Percentiles rank a stretch among this genome's conserved stretches.
These are phyloP conservation scores for Festucalex cinctus DNA, from an alignment of 2,113 vertebrate species.

Conservation along the genomic window DNA sequence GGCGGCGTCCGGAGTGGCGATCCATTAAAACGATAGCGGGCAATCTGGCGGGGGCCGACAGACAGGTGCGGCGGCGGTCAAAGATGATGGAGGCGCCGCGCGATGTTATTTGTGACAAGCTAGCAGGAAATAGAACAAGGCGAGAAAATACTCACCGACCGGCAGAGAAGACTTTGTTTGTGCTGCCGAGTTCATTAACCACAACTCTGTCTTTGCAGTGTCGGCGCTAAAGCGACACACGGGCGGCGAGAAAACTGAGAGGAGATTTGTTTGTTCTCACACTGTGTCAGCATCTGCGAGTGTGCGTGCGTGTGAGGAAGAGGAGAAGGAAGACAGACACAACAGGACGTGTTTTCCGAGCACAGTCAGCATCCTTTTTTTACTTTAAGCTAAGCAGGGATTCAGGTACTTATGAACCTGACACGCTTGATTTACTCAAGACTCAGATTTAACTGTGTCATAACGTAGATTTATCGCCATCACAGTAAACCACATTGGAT, in stretches of 20 bases:
- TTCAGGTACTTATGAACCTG: not conserved
- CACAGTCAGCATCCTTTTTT: not conserved
- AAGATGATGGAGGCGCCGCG: constrained; percentile 61
- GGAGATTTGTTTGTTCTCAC: constrained; percentile 43
- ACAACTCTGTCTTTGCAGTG: not conserved
- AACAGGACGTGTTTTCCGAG: not conserved
- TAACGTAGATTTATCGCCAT: not conserved
- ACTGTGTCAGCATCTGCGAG: constrained; percentile 48
- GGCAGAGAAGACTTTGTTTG: constrained; percentile 1
- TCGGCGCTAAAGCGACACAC: constrained; percentile 38
- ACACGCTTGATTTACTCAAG: not conserved
- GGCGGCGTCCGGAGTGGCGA: constrained; percentile 32
- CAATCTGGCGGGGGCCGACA: constrained; percentile 41
- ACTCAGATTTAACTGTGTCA: not conserved
- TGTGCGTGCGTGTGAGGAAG: constrained; percentile 30
- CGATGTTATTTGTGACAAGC: constrained; percentile 25
- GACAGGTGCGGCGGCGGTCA: constrained; percentile 55
- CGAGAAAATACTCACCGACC: not conserved
- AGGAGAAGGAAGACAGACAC: constrained; percentile 19
- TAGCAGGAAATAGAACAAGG: constrained; percentile 19
- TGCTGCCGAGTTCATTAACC: constrained; percentile 42
- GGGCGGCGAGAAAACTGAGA: constrained; percentile 18
- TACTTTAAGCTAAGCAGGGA: not conserved
- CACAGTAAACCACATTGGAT: not conserved
- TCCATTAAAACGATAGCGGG: constrained; percentile 54